Evolutionary conservation across 2,888 invertebrate species (phyloP), one percentile per base, ranked within the genome.

Genomic region (Cataglyphis livida): DNA sequence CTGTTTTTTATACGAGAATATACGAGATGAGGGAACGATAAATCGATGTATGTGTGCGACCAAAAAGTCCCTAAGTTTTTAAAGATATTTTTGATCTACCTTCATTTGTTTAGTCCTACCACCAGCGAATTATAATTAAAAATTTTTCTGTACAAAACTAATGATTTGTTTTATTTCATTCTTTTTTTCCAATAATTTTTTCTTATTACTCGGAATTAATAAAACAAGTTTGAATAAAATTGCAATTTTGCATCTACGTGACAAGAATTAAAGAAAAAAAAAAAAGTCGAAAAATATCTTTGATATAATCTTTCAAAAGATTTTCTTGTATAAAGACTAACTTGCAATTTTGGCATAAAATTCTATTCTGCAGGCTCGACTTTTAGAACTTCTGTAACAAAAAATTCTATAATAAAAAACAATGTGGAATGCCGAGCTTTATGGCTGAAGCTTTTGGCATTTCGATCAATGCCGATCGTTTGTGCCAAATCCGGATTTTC

Each of bases 401-500:
- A 65, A 65, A n/a, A 18, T 73, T 4, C 9, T 41, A 9, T 65
- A 38, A 21, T 15, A 41, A 65, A 41, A 65, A 65, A 65, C 21
- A 15, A 44, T 25, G 1, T 21, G 28, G 44, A 61, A 57, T 61
- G 57, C n/a, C n/a, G 12, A 59, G 38, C 38, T 38, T 54, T 41
- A 57, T n/a, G 4, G n/a, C 25, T 61, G 41, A 44, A 73, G 38
- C n/a, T 73, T 73, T n/a, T n/a, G n/a, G 51, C n/a, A 51, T 51
- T 59, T 57, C 61, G 12, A 28, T 73, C 73, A 73, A 28, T 44
- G 15, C 3, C 44, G 59, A 73, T 73, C 7, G 61, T 73, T 44
- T 15, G 73, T 44, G 41, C 32, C 28, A 28, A 73, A 70, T 48
- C 35, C 21, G 32, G 41, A 3, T n/a, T 59, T 12, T 73, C n/a